Evolutionary conservation across 2,888 invertebrate species (phyloP).

Genomic region (Luperina testacea): DNA sequence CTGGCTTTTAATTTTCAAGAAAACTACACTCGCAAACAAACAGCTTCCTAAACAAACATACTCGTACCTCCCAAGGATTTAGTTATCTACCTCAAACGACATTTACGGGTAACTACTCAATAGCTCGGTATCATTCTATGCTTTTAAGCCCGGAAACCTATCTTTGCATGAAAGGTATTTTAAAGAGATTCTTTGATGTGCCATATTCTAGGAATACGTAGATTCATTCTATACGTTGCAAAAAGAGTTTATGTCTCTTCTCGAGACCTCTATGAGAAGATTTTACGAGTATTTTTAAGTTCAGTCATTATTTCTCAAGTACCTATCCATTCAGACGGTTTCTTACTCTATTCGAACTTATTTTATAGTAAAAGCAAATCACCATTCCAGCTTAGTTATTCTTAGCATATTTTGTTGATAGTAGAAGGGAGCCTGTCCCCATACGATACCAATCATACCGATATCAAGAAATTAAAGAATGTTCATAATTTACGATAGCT

Average conservation of each 20-base stretch:
- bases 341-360: neutral
- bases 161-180: neutral
- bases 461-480: neutral
- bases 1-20: neutral
- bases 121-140: neutral
- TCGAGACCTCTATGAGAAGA: neutral
- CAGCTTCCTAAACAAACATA: neutral
- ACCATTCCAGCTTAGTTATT: neutral
- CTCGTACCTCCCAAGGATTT: neutral
- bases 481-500: neutral
- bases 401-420: neutral
- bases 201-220: neutral
- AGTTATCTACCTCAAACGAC: neutral
- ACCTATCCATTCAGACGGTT: neutral
- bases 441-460: neutral
- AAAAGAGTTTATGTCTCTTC: neutral
- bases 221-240: neutral
- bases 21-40: neutral
- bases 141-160: neutral
- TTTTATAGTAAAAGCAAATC: neutral
- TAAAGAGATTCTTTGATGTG: neutral
- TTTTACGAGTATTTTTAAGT: slow-evolving; percentile 5
- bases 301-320: neutral
- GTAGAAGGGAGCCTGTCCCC: neutral
- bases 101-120: neutral